Conservation (phyloP, 2,113 vertebrate species). For the Pituophis catenifer region DNA sequence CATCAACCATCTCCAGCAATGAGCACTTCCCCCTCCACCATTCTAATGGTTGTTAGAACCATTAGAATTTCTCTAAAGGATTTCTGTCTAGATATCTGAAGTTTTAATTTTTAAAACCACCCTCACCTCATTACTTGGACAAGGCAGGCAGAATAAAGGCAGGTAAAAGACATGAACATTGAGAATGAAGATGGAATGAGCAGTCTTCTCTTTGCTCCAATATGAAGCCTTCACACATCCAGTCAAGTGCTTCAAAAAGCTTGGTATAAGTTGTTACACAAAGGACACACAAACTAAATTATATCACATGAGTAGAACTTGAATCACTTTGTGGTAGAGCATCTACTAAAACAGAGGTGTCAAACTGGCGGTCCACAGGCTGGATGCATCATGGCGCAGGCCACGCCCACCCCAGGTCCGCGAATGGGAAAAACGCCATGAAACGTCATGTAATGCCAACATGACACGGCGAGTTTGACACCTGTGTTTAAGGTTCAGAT, state of each 20-base stretch:
- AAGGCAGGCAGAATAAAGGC: background rate
- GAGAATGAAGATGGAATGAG: background rate
- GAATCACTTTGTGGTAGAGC: background rate
- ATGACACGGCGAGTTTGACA: too few species aligned
- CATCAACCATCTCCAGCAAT: background rate
- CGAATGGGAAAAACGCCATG: too few species aligned
- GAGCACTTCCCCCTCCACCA: fast-evolving
- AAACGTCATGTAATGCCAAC: too few species aligned
- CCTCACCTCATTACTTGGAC: background rate
- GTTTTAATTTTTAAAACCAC: background rate
- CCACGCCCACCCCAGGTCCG: too few species aligned
- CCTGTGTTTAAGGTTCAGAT: background rate
- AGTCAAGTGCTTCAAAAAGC: background rate
- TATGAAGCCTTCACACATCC: background rate
- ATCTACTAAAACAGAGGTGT: background rate
- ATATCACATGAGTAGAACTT: background rate
- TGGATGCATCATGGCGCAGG: too few species aligned
- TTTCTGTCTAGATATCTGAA: background rate
- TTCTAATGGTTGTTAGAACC: background rate
- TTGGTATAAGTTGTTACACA: background rate
- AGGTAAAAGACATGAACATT: background rate
- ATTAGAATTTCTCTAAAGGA: background rate
- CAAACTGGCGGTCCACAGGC: too few species aligned
- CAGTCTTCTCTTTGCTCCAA: background rate
- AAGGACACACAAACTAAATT: background rate